phyloP scores from a whole-genome alignment of 2,888 invertebrate species.

The Latrodectus hesperus region DNA sequence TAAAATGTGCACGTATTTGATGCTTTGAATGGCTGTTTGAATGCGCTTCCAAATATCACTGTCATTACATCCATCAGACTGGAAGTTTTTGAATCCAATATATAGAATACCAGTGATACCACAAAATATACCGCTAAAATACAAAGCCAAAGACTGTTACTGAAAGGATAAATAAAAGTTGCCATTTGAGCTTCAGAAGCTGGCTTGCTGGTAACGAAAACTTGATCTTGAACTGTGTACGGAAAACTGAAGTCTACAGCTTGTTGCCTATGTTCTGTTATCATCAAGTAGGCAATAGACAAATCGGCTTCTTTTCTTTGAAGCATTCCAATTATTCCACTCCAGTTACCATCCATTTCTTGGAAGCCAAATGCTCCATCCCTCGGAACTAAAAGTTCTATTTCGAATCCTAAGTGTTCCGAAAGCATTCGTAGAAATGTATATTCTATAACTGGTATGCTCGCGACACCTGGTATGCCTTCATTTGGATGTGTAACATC shows the following conservation, averaged over 20 bases:
- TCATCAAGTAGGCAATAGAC: neutral
- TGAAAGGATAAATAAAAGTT: neutral
- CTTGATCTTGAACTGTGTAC: neutral
- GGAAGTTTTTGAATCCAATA: neutral
- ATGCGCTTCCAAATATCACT: neutral
- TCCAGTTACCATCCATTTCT: constrained; percentile 1
- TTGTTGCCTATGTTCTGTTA: neutral
- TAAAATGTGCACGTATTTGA: neutral
- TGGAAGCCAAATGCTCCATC: constrained; percentile 1
- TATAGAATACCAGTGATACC: neutral
- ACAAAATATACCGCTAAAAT: neutral
- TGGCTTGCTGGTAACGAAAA: neutral
- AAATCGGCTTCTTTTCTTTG: constrained; percentile 11
- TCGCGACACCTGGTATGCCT: neutral
- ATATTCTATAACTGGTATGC: constrained; percentile 2
- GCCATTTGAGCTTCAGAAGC: neutral
- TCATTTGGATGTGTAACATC: neutral
- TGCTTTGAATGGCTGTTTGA: neutral
- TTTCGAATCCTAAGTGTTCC: neutral
- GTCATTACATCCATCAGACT: neutral
- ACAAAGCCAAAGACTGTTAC: neutral
- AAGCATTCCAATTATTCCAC: constrained; percentile 25
- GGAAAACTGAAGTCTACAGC: neutral
- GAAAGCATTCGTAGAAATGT: neutral
- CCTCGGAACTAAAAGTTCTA: neutral